A percentile compares a stretch with the other conserved stretches of the same genome.
Conservation (phyloP, 2,113 vertebrate species). For the Protobothrops mucrosquamatus region DNA sequence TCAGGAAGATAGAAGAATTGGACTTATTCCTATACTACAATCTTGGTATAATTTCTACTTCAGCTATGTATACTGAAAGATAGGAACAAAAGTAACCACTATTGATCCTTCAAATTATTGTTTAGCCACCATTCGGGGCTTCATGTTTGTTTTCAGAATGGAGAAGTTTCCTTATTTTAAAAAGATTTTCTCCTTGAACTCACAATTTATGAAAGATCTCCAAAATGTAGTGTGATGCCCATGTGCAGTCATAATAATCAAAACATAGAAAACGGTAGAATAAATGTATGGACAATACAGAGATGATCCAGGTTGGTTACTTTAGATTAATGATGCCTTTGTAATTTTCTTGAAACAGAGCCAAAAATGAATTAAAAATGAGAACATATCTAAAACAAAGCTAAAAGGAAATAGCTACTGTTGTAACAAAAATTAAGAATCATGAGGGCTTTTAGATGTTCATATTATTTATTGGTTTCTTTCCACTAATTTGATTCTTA, state of each 20-base stretch:
- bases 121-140: not conserved
- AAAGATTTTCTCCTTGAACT: not conserved
- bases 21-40: too few relatives aligned
- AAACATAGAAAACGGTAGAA: not conserved
- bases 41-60: not conserved
- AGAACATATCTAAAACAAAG: not conserved
- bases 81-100: not conserved
- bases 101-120: not conserved
- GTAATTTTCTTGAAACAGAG: not conserved
- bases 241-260: not conserved
- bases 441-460: not conserved
- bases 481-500: conserved; percentile 27
- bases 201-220: not conserved
- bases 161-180: not conserved
- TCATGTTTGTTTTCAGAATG: not conserved
- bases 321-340: not conserved
- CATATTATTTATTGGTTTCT: conserved; percentile 17
- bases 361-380: conserved; percentile 10
- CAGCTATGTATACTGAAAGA: not conserved
- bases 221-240: not conserved
- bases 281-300: not conserved
- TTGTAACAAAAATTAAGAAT: not conserved
- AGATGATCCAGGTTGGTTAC: not conserved
- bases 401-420: not conserved
- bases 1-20: not conserved